Evolutionary conservation across 1,140 invertebrate species (phyloP).

Genomic region (Solenopsis invicta): DNA sequence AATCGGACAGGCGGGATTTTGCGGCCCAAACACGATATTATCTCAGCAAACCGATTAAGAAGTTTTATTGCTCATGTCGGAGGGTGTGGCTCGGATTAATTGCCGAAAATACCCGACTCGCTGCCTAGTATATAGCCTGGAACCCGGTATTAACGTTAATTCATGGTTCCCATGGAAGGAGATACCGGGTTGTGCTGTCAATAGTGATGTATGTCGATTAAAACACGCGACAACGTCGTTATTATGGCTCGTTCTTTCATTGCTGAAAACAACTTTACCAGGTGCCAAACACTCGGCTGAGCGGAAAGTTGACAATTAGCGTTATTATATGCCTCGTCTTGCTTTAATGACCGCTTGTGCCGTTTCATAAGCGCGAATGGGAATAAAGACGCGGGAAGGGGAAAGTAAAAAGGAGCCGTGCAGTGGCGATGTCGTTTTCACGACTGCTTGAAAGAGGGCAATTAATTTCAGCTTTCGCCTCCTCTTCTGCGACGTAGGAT

Average conservation of each 20-base stretch:
- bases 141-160: constrained; percentile 76
- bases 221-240: constrained; percentile 41
- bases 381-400: constrained; percentile 32
- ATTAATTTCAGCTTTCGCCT: constrained; percentile 56
- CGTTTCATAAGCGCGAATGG: constrained; percentile 24
- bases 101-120: constrained; percentile 67
- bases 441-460: constrained; percentile 40
- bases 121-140: constrained; percentile 3
- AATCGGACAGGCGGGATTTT: constrained; percentile 54
- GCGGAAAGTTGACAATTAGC: constrained; percentile 64
- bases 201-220: constrained; percentile 61
- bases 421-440: constrained; percentile 51
- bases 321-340: constrained; percentile 33
- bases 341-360: constrained; percentile 39
- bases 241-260: constrained; percentile 42
- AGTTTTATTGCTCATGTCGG: constrained; percentile 31
- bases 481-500: constrained; percentile 4
- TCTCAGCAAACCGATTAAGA: constrained; percentile 69
- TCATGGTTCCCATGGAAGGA: constrained; percentile 35
- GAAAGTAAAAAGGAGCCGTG: constrained; percentile 36
- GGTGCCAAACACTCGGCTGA: constrained; percentile 35
- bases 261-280: constrained; percentile 22
- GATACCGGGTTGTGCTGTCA: constrained; percentile 54
- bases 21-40: constrained; percentile 63
- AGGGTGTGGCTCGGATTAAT: constrained; percentile 61